A percentile compares a stretch with the other conserved stretches of the same genome.
phyloP scores from a whole-genome alignment of 2,797 vertebrate species.

The Cyprinodon diabolis region DNA sequence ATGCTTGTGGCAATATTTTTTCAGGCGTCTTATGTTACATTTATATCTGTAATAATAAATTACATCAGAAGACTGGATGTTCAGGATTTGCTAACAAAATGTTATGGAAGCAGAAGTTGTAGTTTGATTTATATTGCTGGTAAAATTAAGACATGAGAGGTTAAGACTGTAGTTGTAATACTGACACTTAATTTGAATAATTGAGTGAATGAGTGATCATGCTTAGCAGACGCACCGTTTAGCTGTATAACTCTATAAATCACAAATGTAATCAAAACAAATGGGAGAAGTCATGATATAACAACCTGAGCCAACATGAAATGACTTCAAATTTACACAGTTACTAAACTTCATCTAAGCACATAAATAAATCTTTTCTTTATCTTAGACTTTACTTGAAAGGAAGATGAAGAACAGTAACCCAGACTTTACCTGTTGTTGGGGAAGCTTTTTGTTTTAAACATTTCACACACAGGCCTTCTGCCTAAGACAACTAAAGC shows the following conservation, averaged over 20 bases:
- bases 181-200: conserved; percentile 74
- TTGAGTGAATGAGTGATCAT: conserved; percentile 76
- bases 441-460: neutral
- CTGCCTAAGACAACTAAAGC: conserved; percentile 15
- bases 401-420: conserved; percentile 4
- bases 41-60: neutral
- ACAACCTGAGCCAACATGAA: conserved; percentile 58
- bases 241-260: conserved; percentile 70
- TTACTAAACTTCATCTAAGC: conserved; percentile 65
- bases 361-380: conserved; percentile 43
- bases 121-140: conserved; percentile 65
- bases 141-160: conserved; percentile 66
- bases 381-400: conserved; percentile 11
- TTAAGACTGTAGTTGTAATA: conserved; percentile 73
- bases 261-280: conserved; percentile 73
- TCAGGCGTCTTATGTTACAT: neutral
- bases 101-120: conserved; percentile 46
- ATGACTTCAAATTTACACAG: conserved; percentile 68
- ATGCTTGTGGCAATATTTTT: no score
- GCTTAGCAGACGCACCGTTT: conserved; percentile 62
- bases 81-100: conserved; percentile 29
- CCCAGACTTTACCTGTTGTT: neutral
- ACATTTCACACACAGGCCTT: conserved; percentile 7
- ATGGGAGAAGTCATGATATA: conserved; percentile 70
- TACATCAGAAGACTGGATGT: conserved; percentile 17